These are phyloP conservation scores for Aproaerema taeniolella DNA, from an alignment of 2,888 invertebrate genomes.

Conservation along the genomic window DNA sequence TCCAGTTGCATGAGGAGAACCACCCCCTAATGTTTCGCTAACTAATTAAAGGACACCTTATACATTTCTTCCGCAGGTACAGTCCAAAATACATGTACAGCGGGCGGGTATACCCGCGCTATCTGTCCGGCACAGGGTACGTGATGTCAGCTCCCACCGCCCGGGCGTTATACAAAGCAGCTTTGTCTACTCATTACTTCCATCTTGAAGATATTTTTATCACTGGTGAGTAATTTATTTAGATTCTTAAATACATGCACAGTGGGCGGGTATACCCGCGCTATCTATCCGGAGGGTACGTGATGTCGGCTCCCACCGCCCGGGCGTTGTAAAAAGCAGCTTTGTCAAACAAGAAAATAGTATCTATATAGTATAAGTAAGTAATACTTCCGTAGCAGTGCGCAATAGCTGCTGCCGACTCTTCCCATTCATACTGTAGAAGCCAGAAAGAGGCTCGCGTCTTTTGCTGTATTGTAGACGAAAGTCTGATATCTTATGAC, in stretches of 20 bases:
- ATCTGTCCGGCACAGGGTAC: conserved; percentile 90
- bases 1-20: too few species aligned
- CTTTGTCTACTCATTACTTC: conserved; percentile 82
- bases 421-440: too few species aligned
- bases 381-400: too few species aligned
- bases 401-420: too few species aligned
- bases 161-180: conserved; percentile 79
- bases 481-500: not conserved
- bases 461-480: not conserved
- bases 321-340: conserved; percentile 81
- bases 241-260: conserved; percentile 88
- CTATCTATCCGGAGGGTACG: conserved; percentile 89
- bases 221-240: conserved; percentile 78
- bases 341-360: conserved; percentile 54
- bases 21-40: too few species aligned
- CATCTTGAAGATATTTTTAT: conserved; percentile 89
- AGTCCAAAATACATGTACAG: conserved; percentile 88
- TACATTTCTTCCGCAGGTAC: conserved; percentile 71
- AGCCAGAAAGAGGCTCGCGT: not conserved
- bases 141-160: conserved; percentile 83
- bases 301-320: conserved; percentile 83
- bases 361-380: too few species aligned
- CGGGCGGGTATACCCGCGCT: conserved; percentile 84
- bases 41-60: too few species aligned
- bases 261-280: conserved; percentile 84